These are phyloP conservation scores for Cirrhinus mrigala DNA, from an alignment of 2,797 vertebrate species.

Conservation along the genomic window DNA sequence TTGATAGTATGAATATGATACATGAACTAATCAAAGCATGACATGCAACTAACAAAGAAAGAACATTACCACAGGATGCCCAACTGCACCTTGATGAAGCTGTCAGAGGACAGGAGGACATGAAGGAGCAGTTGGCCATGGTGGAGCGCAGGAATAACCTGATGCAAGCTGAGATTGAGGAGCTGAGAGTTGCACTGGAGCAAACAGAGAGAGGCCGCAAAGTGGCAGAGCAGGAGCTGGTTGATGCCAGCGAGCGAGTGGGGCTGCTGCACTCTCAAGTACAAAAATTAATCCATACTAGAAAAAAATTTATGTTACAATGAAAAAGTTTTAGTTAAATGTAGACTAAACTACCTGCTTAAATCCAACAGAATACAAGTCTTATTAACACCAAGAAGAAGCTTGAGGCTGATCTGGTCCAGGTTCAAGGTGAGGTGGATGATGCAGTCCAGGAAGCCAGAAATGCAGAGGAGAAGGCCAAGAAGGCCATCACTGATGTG, in stretches of 20 bases:
- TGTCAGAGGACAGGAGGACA: conserved; percentile 84
- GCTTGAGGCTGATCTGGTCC: conserved; percentile 84
- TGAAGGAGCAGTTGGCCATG: conserved; percentile 89
- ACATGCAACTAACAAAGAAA: neutral
- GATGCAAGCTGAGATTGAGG: conserved; percentile 88
- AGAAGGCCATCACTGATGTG: conserved; percentile 92
- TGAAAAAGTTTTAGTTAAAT: neutral
- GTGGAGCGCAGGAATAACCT: conserved; percentile 87
- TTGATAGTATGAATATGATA: neutral
- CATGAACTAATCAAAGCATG: neutral
- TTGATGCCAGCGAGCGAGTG: conserved; percentile 84
- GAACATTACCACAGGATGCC: conserved; percentile 64
- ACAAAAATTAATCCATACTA: neutral
- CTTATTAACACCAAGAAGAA: conserved; percentile 85
- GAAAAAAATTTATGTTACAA: too few relatives aligned
- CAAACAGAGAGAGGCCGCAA: conserved; percentile 86
- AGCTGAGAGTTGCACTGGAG: conserved; percentile 84
- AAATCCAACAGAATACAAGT: conserved; percentile 81
- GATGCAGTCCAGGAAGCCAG: conserved; percentile 86
- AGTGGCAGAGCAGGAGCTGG: conserved; percentile 88
- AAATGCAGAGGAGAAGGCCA: conserved; percentile 92
- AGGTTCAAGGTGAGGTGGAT: conserved; percentile 87
- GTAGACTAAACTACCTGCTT: neutral
- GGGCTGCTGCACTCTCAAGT: conserved; percentile 84
- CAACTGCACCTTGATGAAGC: conserved; percentile 79